phyloP scores from a whole-genome alignment of 2,888 invertebrate genomes.

The Aleiodes leptofemur region DNA sequence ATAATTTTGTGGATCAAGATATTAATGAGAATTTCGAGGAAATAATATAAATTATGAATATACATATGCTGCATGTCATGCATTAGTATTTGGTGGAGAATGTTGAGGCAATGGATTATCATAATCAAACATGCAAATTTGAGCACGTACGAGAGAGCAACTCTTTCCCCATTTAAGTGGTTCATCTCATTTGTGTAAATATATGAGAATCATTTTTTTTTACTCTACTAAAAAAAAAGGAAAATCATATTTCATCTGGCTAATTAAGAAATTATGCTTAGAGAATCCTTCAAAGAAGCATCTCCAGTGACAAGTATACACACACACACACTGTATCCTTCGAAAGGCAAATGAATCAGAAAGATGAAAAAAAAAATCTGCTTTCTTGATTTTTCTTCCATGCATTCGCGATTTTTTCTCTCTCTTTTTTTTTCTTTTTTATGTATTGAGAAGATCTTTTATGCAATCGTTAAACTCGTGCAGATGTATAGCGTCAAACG shows the following conservation, averaged over 20 bases:
- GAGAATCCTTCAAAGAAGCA: slow-evolving; percentile 24
- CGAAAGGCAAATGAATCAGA: background rate
- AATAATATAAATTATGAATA: background rate
- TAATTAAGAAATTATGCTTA: slow-evolving; percentile 28
- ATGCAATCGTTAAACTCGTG: slow-evolving; percentile 70
- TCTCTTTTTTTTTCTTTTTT: background rate
- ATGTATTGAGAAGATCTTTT: slow-evolving; percentile 51
- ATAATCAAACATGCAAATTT: slow-evolving; percentile 29
- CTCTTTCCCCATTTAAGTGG: background rate
- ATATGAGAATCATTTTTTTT: slow-evolving; percentile 27
- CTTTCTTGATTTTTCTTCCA: slow-evolving; percentile 35
- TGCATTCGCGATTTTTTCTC: slow-evolving; percentile 36
- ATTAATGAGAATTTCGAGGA: background rate
- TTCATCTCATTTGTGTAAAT: background rate
- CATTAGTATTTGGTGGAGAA: background rate
- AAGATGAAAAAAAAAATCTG: slow-evolving; percentile 25
- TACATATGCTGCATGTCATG: background rate
- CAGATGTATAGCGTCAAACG: slow-evolving; percentile 67
- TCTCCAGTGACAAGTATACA: slow-evolving; percentile 33
- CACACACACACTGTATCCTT: background rate
- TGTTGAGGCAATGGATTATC: background rate
- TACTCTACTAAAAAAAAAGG: background rate
- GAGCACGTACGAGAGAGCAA: background rate
- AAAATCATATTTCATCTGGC: slow-evolving; percentile 19
- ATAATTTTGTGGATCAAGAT: background rate